These are phyloP conservation scores for Aplocera efformata DNA, from an alignment of 2,888 invertebrate species.

Conservation along the genomic window DNA sequence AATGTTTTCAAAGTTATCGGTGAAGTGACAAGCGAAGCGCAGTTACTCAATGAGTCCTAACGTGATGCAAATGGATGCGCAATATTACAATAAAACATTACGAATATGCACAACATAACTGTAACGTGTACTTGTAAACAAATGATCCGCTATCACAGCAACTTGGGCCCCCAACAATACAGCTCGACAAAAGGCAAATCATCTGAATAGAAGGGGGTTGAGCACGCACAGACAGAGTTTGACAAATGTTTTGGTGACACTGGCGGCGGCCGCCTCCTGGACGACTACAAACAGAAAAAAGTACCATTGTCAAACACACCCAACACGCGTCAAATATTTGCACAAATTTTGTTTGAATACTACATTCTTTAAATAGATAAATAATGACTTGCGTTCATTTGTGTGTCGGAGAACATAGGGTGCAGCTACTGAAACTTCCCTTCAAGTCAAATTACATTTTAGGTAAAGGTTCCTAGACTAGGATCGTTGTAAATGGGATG, in stretches of 20 bases:
- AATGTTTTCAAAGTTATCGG: no score
- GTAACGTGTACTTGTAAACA: no score
- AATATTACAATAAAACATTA: slow-evolving; percentile 1
- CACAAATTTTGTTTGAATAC: not conserved
- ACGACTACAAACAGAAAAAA: slow-evolving; percentile 1
- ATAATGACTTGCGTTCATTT: no score
- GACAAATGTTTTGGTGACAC: not conserved
- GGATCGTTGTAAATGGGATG: no score
- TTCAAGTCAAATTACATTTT: no score
- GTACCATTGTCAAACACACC: not conserved
- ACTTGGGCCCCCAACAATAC: not conserved
- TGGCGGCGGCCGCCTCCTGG: not conserved
- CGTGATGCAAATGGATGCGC: slow-evolving; percentile 3
- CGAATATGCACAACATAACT: no score
- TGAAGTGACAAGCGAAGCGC: not conserved
- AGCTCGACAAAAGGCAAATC: slow-evolving; percentile 1
- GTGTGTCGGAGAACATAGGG: no score
- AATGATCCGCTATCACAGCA: no score
- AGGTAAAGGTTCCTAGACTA: no score
- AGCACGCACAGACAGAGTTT: not conserved
- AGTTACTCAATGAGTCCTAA: not conserved
- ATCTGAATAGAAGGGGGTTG: slow-evolving; percentile 4
- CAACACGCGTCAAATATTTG: slow-evolving; percentile 2
- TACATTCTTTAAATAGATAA: no score
- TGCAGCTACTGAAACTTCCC: no score